These are phyloP conservation scores for human (Homo sapiens) DNA, from an alignment of 2,113 vertebrate genomes.

Conservation along the genomic window GRCh38 chrX:137279501-137280000, in stretches of 20 bases:
- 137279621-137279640: background rate
- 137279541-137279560: background rate
- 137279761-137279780: background rate
- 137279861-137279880: background rate
- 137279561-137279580: background rate
- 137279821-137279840: background rate
- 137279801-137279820: background rate
- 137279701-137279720: background rate
- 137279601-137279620: background rate
- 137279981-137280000: background rate
- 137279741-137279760: background rate
- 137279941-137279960: background rate
- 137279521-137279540: background rate
- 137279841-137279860: background rate
- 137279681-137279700: background rate
- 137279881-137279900: background rate
- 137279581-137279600: background rate
- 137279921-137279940: background rate
- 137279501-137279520: background rate
- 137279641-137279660: background rate
- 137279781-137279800: background rate
- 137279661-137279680: background rate
- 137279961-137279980: conserved; percentile 5
- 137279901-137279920: conserved; percentile 4
- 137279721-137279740: background rate